phyloP scores from a whole-genome alignment of 2,888 invertebrate genomes.

The Andrena marginata region DNA sequence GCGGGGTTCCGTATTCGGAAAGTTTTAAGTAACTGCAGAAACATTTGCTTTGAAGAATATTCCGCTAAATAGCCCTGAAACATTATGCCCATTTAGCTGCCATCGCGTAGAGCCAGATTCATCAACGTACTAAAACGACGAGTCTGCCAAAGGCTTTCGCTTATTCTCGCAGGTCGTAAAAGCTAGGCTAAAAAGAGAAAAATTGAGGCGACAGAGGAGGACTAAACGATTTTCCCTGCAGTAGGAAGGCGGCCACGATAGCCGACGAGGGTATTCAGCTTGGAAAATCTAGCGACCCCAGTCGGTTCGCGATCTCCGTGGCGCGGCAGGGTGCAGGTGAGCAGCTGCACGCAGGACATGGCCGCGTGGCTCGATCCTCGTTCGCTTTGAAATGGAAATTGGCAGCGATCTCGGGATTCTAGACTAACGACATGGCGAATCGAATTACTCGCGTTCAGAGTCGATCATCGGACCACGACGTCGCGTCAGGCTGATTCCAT shows the following conservation, averaged over 20 bases:
- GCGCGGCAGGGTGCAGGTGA: slow-evolving; percentile 1
- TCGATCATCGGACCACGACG: slow-evolving; percentile 56
- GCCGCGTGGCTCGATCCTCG: slow-evolving; percentile 40
- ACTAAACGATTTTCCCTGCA: slow-evolving; percentile 7
- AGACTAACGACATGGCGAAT: slow-evolving; percentile 71
- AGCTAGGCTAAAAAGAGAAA: not conserved
- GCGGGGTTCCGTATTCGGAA: too few species aligned
- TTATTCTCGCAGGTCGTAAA: not conserved
- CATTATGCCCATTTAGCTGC: not conserved
- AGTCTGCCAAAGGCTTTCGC: not conserved
- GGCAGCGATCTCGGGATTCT: slow-evolving; percentile 69
- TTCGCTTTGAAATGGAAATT: slow-evolving; percentile 73
- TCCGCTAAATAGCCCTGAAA: not conserved
- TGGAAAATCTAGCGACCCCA: not conserved
- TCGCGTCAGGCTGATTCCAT: slow-evolving; percentile 35
- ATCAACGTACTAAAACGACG: not conserved
- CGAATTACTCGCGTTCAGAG: slow-evolving; percentile 64
- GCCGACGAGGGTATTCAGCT: slow-evolving; percentile 11
- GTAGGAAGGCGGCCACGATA: not conserved
- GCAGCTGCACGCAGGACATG: slow-evolving; percentile 13
- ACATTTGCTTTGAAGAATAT: too few species aligned
- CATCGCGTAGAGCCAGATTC: not conserved
- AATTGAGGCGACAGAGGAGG: not conserved
- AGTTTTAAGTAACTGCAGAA: too few species aligned
- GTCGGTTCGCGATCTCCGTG: not conserved